Base-by-base conservation (phyloP, 37 sponge, comb jelly and placozoan species). In the Crambe crambe region DNA sequence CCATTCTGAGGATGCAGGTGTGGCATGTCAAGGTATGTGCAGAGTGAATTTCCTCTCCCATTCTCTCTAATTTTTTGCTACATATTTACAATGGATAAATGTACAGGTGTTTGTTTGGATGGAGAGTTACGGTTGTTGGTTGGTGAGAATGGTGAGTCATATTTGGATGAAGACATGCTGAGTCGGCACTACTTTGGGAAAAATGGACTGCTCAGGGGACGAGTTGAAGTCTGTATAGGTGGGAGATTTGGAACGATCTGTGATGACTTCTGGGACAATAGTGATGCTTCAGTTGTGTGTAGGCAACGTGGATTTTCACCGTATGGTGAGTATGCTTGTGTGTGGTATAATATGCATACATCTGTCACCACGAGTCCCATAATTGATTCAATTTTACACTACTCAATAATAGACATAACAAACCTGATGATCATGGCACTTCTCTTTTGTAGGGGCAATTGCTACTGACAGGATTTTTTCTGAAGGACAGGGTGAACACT, bases 201-300 rank as follows among this genome's bases (percentile, higher is more conserved):
- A 20, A 61, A 67, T 42, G 60, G 34, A 68, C 84, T 83, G 27
- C 6, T 12, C 21, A 40, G 47, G 37, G 84, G 84, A 3, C 47
- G 84, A 76, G 76, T 83, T 25, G 84, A 83, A 56, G 70, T 83
- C 4, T 83, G 84, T 68, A n/a, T 68, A 8, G 68, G 76, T 38
- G 84, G 84, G 25, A 75, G 59, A 31, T 83, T 75, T 68, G 84
- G 84, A n/a, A 58, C 84, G 2, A 58, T 83, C 15, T 83, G 84
- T 51, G 59, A 76, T 68, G 43, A 68, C 12, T 56, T 32, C 26
- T 83, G 84, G 84, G 69, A 58, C 59, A 44, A 83, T 54, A 32
- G 39, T 29, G 76, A 75, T 75, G 84, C 84, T 63, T 68, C 84
- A 57, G 76, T 83, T 0, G 76, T 75, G 2, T 83, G 84, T 58